Conservation (phyloP, 2,113 vertebrate genomes). For the Mellivora capensis region DNA sequence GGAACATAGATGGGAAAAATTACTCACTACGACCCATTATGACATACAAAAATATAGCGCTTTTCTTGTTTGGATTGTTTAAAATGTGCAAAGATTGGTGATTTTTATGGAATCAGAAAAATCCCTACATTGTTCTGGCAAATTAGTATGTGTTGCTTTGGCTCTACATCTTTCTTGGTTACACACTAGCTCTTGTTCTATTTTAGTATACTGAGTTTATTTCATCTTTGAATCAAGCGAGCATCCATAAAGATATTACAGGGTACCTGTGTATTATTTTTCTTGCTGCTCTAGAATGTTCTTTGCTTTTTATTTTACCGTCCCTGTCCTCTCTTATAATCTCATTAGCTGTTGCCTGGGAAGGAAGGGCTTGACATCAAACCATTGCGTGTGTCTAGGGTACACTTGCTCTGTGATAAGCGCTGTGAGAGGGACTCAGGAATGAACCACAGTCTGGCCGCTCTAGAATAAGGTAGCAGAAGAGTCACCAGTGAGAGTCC, state of each 20-base stretch:
- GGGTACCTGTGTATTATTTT: not conserved
- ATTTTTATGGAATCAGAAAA: constrained; percentile 30
- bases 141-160: not conserved
- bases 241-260: not conserved
- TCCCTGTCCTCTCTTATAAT: not conserved
- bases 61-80: constrained; percentile 37
- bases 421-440: not conserved
- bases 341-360: not conserved
- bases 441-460: not conserved
- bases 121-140: not conserved
- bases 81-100: constrained; percentile 16
- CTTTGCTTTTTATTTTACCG: not conserved
- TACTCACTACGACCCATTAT: constrained; percentile 13
- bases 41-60: not conserved
- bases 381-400: not conserved
- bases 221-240: constrained; percentile 27
- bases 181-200: not conserved
- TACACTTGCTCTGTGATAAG: not conserved
- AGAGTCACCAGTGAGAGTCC: not conserved
- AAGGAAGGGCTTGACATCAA: constrained; percentile 24
- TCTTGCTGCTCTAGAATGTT: not conserved
- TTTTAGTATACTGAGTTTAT: not conserved
- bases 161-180: not conserved
- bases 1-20: not conserved
- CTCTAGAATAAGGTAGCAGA: not conserved